Evolutionary conservation across 2,888 invertebrate species (phyloP), one percentile per base, ranked within the genome.

Genomic region (Cerastis rubricosa): DNA sequence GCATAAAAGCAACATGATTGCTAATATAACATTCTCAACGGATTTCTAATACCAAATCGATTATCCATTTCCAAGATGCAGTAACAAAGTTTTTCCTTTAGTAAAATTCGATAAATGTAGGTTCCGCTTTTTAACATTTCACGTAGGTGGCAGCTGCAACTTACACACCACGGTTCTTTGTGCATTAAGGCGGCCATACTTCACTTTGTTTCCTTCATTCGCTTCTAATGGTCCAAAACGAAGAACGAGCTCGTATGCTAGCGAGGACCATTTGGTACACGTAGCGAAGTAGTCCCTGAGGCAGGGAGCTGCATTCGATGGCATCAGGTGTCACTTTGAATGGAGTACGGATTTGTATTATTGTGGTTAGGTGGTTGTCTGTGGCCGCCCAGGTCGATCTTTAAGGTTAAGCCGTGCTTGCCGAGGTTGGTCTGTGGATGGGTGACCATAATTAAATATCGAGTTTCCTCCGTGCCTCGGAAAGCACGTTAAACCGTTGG

Each of bases 301-400:
- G 82, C 85, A 68, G 14, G 64, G 76, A 81, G 81, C 74, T 86
- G 88, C 87, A 87, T 85, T 67, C 75, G 59, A 84, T 72, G 85
- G 87, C 68, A 82, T 78, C 88, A 86, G 87, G 88, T 87, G 87
- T 84, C 76, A 78, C 22, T 49, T 74, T 67, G 65, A 76, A 74
- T 84, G 54, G 78, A 22, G 11, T 68, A 40, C 43, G 68, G 83
- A 83, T 83, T 74, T 72, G 69, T 67, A 66, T 61, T 61, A 40
- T 67, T 67, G 40, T 57, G 40, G n/a, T 29, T 59, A 51, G 57
- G 29, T 40, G 5, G 47, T 7, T 29, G n/a, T 40, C 25, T 64
- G 12, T n/a, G n/a, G n/a, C n/a, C n/a, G n/a, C n/a, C n/a, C n/a
- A n/a, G n/a, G n/a, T n/a, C n/a, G n/a, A n/a, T n/a, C n/a, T n/a